Base-by-base conservation (phyloP, 2,888 invertebrate genomes). In the Spicauda simplicius region DNA sequence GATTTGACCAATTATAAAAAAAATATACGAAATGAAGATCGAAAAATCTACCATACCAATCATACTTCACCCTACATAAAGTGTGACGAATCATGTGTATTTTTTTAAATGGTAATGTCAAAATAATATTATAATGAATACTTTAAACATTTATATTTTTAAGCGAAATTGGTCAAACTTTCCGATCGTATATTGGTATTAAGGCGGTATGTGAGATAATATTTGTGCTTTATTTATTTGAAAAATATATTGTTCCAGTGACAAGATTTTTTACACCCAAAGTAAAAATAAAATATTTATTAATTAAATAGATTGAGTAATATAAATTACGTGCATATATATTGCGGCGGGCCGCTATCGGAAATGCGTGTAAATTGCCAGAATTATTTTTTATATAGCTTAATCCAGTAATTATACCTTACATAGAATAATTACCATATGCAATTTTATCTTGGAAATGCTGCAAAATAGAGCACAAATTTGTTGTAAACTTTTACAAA, bases 341-440 rank as follows among this genome's bases (percentile, higher is more conserved):
- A 33, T 33, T 33, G 64, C 64, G 58, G 58, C 64, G 58, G 58
- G 58, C 64, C 64, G 58, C 58, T 45, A 14, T 53, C 58, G 58
- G 25, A 57, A 30, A 33, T 12, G 12, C 19, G 5, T 41, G 19
- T 7, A 18, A 19, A 14, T 56, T 56, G 12, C 37, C 56, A 6
- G 41, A 41, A 41, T 55, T 25, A 25, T 25, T 25, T 25, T 25
- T n/a, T n/a, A n/a, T 4, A 25, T 5, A 25, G 5, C 25, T 25
- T 25, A 25, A 33, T 12, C 55, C 41, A 19, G 37, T 41, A n/a
- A 14, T 48, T 48, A 6, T 41, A 14, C 1, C 1, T 18, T 41
- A 0, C 8, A 25, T 41, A 0, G 12, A 57, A 11, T 41, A 41
- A 14, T 41, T 41, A 41, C 41, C 10, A 14, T 4, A 41, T 14